Base-by-base conservation (phyloP, 1,140 invertebrate genomes). In the Pachypsylla venusta region DNA sequence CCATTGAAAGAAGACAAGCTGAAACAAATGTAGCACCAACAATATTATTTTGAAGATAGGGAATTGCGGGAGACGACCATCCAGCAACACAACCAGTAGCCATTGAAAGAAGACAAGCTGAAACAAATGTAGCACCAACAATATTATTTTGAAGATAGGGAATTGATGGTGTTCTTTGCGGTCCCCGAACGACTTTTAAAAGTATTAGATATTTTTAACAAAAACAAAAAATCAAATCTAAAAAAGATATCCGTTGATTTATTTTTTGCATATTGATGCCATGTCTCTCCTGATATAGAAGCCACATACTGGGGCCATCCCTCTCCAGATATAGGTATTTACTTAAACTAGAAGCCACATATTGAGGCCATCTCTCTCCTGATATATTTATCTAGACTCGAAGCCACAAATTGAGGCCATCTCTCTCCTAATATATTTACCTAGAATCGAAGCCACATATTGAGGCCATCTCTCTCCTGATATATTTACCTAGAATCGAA, bases 71-170 rank as follows among this genome's bases (percentile, higher is more conserved):
- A 2, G 68, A 59, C 25, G 67, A 62, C 64, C 66, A 70, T 24
- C 62, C 64, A 2, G 59, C n/a, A 4, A 62, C 60, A 5, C 56
- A 56, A 12, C 68, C 68, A n/a, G 67, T 60, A 26, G 62, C 58
- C 35, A 70, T 63, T 2, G 66, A 62, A 27, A 67, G 63, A 19
- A 68, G 27, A 10, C 64, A 64, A 5, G 63, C 68, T 69, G 59
- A 26, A 56, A 60, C n/a, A n/a, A n/a, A n/a, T n/a, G n/a, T 48
- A 26, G 55, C 26, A 14, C 55, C 58, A 1, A 28, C 28, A 19
- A 14, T 10, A n/a, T 57, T 27, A 2, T 25, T 26, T n/a, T 62
- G 57, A 14, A 68, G 57, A 22, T 61, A 39, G 2, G 67, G 68
- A 12, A 66, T 30, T 0, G 64, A 67, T 1, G 66, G 64, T 2